Base-by-base conservation (phyloP, 1,140 invertebrate genomes). In the Philaenus spumarius region DNA sequence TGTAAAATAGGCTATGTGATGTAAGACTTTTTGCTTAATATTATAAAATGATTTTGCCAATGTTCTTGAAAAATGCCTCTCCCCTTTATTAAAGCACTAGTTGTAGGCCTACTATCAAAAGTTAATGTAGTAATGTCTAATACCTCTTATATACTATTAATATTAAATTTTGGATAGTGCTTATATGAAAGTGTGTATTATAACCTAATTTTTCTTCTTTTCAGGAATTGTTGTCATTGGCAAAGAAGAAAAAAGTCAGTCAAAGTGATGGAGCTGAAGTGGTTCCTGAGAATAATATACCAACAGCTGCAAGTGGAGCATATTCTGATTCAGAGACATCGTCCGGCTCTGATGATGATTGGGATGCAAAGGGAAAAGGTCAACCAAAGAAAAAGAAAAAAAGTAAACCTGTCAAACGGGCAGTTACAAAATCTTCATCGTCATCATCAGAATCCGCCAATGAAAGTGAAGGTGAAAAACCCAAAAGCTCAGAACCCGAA, bases 181-280 rank as follows among this genome's bases (percentile, higher is more conserved):
- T n/a, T n/a, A n/a, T n/a, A n/a, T n/a, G n/a, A n/a, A n/a, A n/a
- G n/a, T n/a, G n/a, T n/a, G n/a, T n/a, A n/a, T n/a, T n/a, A n/a
- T n/a, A n/a, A n/a, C n/a, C n/a, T n/a, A n/a, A n/a, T n/a, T n/a
- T n/a, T n/a, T n/a, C n/a, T n/a, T n/a, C 3, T 30, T 79, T 79
- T 5, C 69, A 96, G 92, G 91, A 94, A 76, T 83, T 95, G 61
- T 71, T 94, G 64, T 87, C 88, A 22, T 72, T 95, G 52, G 85
- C 90, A 0, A 93, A 93, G 70, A 93, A 94, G 71, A 89, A 90
- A 66, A 89, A 89, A 81, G 81, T 69, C 67, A 72, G 67, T 58
- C 70, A 68, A 62, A 65, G 59, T 11, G 74, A 72, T 61, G 78
- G 80, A 59, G 73, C 71, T 1, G 77, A 78, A 54, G 78, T 76